Percentiles rank a stretch among this genome's conserved stretches.
Evolutionary conservation across 1,140 invertebrate species (phyloP).

Genomic region (Harlomillsia oculata): DNA sequence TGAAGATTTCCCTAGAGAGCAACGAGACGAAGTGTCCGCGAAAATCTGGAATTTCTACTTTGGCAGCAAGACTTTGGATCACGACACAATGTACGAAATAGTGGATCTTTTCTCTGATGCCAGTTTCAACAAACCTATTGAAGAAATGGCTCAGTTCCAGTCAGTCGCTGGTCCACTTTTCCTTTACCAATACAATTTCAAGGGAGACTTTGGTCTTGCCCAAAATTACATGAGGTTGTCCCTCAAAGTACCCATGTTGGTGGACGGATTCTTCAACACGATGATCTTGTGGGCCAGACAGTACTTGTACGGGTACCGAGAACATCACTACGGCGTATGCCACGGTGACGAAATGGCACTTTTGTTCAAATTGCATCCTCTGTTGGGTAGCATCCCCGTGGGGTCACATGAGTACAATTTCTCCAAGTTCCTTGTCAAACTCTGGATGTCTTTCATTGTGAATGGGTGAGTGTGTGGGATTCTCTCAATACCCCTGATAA

Average conservation of each 20-base stretch:
- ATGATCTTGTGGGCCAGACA: constrained; percentile 14
- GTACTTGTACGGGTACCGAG: constrained; percentile 18
- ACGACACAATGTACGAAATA: constrained; percentile 2
- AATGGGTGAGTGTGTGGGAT: constrained; percentile 25
- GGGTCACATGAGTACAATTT: constrained; percentile 25
- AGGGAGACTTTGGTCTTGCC: constrained; percentile 18
- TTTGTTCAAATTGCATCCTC: constrained; percentile 28
- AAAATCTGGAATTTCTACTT: constrained; percentile 21
- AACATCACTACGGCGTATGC: constrained; percentile 26
- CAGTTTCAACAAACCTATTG: constrained; percentile 14
- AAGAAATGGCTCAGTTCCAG: constrained; percentile 17
- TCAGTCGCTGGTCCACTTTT: constrained; percentile 3
- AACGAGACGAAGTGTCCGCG: constrained; percentile 6
- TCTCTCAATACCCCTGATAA: no score
- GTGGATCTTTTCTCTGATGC: constrained; percentile 24
- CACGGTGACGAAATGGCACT: constrained; percentile 29
- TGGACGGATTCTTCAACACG: constrained; percentile 7
- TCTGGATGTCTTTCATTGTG: constrained; percentile 28
- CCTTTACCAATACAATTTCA: constrained; percentile 24
- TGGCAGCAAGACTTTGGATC: neutral
- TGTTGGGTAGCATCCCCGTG: constrained; percentile 21
- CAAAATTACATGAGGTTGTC: constrained; percentile 13
- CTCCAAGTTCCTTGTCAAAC: constrained; percentile 12
- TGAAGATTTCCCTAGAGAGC: constrained; percentile 8
- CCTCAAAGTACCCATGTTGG: constrained; percentile 1